These are phyloP conservation scores for Gnatocerus cornutus DNA, from an alignment of 2,888 invertebrate genomes.

Conservation along the genomic window DNA sequence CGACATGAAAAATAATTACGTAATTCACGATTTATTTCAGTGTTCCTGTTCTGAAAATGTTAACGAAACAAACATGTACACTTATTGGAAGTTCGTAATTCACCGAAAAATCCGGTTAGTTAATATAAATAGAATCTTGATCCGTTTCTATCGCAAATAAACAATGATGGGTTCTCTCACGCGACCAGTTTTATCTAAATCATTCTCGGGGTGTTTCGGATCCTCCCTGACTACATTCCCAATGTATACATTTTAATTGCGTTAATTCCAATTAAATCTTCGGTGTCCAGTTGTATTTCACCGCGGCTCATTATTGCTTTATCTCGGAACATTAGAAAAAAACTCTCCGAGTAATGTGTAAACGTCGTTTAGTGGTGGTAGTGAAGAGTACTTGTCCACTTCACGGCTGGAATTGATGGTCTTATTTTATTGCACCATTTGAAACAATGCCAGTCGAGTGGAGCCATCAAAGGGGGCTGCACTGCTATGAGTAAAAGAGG, in stretches of 20 bases:
- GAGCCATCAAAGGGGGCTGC: slow-evolving; percentile 55
- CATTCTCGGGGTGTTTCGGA: slow-evolving; percentile 44
- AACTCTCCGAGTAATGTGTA: slow-evolving; percentile 39
- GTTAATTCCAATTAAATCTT: slow-evolving; percentile 51
- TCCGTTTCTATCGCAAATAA: slow-evolving; percentile 5
- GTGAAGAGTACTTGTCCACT: slow-evolving; percentile 51
- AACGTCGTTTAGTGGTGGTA: slow-evolving; percentile 41
- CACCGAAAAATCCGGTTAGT: background rate
- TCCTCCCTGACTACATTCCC: slow-evolving; percentile 50
- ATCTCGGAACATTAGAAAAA: slow-evolving; percentile 36
- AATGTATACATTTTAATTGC: slow-evolving; percentile 51
- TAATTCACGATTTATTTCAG: background rate
- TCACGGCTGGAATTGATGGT: slow-evolving; percentile 57
- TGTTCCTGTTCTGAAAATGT: background rate
- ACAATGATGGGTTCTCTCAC: slow-evolving; percentile 1
- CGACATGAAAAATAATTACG: background rate
- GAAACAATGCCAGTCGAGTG: slow-evolving; percentile 59
- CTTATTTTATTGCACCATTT: slow-evolving; percentile 61
- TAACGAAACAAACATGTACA: background rate
- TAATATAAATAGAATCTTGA: background rate
- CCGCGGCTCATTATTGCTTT: slow-evolving; percentile 39
- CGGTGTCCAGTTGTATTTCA: slow-evolving; percentile 41
- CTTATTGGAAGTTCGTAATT: background rate
- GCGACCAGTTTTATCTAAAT: slow-evolving; percentile 44
- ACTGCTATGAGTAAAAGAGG: slow-evolving; percentile 43